Base-by-base conservation (phyloP, 1,140 invertebrate genomes). In the Cydia pomonella region DNA sequence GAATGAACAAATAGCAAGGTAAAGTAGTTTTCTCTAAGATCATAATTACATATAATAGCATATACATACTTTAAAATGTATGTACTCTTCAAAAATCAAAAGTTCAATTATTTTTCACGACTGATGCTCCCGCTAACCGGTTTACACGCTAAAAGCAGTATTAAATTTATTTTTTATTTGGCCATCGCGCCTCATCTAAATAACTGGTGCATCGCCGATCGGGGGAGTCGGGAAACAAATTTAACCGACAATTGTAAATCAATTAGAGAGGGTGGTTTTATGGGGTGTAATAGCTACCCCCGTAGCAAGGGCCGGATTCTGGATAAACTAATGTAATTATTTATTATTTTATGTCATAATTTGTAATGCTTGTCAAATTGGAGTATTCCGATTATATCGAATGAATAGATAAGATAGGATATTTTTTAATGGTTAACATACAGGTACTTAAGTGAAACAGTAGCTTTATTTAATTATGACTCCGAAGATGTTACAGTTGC, bases 221-320 rank as follows among this genome's bases (percentile, higher is more conserved):
- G 79, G 88, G 89, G 90, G 86, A 83, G 87, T 90, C 84, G 89
- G 88, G 87, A 92, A 91, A 92, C 89, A 92, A 92, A 92, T 92
- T 92, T 90, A 92, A 87, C 86, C 88, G 87, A 91, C 89, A 92
- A 91, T 92, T 92, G 90, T 92, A 92, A 92, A 92, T 92, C 90
- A 92, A 92, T 91, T 92, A 92, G 88, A 89, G 87, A 82, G 89
- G 89, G 87, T 87, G 88, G 88, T 84, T 85, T 84, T 82, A 79
- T 77, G 81, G 88, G 89, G 88, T 87, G 88, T 86, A 87, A 89
- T 85, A 83, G 87, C 87, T 85, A 82, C 87, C 86, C 82, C 81
- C 83, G 75, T 80, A 3, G 76, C 76, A 78, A 16, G 88, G 85
- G 85, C 74, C 83, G 87, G 82, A 86, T 81, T 90, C 73, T 41